phyloP scores from a whole-genome alignment of 2,888 invertebrate genomes.

The Nasonia oneida region DNA sequence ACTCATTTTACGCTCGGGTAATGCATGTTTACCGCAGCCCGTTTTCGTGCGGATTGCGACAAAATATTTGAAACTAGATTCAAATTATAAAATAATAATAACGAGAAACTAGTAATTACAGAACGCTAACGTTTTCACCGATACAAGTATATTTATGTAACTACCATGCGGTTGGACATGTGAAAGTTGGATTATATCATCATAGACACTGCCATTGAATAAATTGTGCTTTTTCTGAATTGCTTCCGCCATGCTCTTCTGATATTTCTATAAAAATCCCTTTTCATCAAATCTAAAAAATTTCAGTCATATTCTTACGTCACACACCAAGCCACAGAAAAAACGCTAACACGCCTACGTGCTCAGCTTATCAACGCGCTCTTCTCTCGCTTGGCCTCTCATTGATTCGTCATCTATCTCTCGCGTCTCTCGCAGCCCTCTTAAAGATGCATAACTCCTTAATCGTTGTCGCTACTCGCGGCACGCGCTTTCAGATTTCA shows the following conservation, averaged over 20 bases:
- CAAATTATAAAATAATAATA: constrained; percentile 32
- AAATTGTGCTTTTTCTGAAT: not conserved
- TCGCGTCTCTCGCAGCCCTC: not conserved
- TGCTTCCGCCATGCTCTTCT: too few species aligned
- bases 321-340: not conserved
- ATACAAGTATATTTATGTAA: constrained; percentile 9
- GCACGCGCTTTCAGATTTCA: constrained; percentile 21
- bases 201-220: not conserved
- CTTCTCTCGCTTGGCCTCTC: not conserved
- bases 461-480: constrained; percentile 7
- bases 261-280: not conserved
- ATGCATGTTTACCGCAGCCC: constrained; percentile 1
- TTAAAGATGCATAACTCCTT: constrained; percentile 25
- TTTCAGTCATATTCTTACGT: not conserved
- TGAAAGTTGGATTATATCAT: constrained; percentile 38
- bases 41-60: constrained; percentile 2
- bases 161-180: not conserved
- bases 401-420: constrained; percentile 40
- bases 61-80: constrained; percentile 6
- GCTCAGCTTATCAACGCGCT: not conserved
- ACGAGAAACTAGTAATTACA: constrained; percentile 15
- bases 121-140: constrained; percentile 12
- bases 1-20: constrained; percentile 11
- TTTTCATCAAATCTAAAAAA: too few species aligned
- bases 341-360: not conserved